Evolutionary conservation across 2,113 vertebrate species (phyloP).

Genomic region (Thunnus thynnus): DNA sequence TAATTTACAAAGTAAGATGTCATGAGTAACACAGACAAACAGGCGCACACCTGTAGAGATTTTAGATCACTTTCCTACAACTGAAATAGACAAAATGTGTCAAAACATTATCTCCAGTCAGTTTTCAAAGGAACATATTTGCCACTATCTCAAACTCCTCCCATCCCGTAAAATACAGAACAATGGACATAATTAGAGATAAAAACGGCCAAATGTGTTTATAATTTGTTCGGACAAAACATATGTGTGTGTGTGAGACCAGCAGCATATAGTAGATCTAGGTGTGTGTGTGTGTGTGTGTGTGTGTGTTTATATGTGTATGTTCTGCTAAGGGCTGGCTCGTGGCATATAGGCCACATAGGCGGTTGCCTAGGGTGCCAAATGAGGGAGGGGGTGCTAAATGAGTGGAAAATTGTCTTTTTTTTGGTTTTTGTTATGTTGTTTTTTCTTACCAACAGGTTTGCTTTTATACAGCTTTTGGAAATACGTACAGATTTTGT

Average conservation of each 20-base stretch:
- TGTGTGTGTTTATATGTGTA: conserved; percentile 2
- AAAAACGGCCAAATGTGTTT: not conserved
- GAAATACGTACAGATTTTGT: too few species aligned
- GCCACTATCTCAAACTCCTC: not conserved
- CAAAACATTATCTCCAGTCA: conserved; percentile 25
- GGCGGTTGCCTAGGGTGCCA: too few species aligned
- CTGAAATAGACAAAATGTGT: conserved; percentile 6
- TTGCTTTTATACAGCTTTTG: too few species aligned
- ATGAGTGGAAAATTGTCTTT: too few species aligned
- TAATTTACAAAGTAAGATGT: not conserved
- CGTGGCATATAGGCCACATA: too few species aligned
- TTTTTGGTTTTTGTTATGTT: too few species aligned
- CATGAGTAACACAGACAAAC: not conserved
- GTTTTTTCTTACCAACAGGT: too few species aligned
- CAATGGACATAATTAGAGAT: not conserved
- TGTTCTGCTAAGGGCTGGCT: not conserved
- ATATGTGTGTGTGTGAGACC: not conserved
- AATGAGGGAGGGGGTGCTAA: too few species aligned
- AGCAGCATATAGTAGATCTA: not conserved
- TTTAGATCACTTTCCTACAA: conserved; percentile 7
- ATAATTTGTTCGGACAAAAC: not conserved
- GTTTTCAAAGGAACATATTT: conserved; percentile 6
- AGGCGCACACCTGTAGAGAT: not conserved
- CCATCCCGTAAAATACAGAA: not conserved
- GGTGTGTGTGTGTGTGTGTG: conserved; percentile 18